Base-by-base conservation (phyloP, 1,140 invertebrate species). In the Neodiprion pinetum region DNA sequence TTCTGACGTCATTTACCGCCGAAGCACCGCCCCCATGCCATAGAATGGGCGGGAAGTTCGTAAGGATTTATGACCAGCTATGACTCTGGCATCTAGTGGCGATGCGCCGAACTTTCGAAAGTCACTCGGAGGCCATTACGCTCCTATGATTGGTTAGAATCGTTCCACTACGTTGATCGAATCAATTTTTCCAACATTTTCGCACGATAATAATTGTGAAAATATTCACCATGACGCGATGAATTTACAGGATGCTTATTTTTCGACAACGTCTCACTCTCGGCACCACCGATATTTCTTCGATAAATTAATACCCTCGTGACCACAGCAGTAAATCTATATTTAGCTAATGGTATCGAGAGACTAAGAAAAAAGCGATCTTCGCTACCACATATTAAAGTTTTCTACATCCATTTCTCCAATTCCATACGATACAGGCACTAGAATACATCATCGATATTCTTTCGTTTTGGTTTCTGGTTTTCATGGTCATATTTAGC, bases 1-100 rank as follows among this genome's bases (percentile, higher is more conserved):
- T 65, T 14, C 70, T 76, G 75, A 82, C 80, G 78, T 84, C 81
- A 82, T 74, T 70, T 71, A 72, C 75, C 77, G 72, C 74, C 75
- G 48, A 86, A 85, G 87, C 81, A 80, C 87, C 87, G 87, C 87
- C 87, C 82, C 82, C 80, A 21, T 78, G 74, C 79, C 80, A 78
- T 80, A 75, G 84, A 74, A 86, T 88, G 86, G 88, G 88, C 88
- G 88, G 87, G 87, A 85, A 86, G 87, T 83, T 80, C 47, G 23
- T 68, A 49, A 85, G 81, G 82, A 89, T 89, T 89, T 89, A 89
- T 79, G 86, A 88, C 78, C 77, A 14, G 67, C 79, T 75, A 76
- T 79, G 28, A 61, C 71, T 74, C 72, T 80, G 86, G 79, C 88
- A 89, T 89, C 88, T 89, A 87, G 77, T 81, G 84, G 79, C 75